Evolutionary conservation across 2,113 vertebrate genomes (phyloP).

Genomic region (Glaucomys volans): DNA sequence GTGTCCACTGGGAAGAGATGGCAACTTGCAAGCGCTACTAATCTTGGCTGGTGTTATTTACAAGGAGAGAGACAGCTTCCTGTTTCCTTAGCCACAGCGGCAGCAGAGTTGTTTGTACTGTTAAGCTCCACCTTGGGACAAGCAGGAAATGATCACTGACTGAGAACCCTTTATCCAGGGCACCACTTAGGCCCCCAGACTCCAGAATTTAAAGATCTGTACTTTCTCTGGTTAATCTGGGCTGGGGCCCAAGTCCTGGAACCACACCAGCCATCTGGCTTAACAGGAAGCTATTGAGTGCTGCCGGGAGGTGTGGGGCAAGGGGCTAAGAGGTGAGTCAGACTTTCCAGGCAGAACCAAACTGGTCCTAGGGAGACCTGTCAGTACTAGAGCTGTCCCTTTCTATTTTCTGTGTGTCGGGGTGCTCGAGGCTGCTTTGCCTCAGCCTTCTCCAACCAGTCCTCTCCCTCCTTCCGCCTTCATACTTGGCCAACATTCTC

Average conservation of each 20-base stretch:
- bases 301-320: neutral
- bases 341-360: constrained; percentile 12
- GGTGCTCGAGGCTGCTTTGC: neutral
- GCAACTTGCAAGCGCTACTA: neutral
- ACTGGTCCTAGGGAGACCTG: neutral
- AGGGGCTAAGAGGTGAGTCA: neutral
- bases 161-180: constrained; percentile 6
- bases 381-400: neutral
- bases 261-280: neutral
- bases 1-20: neutral
- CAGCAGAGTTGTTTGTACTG: constrained; percentile 2
- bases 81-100: constrained; percentile 50
- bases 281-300: neutral
- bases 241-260: neutral
- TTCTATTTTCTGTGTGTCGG: neutral
- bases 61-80: constrained; percentile 54
- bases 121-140: neutral
- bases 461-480: neutral
- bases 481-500: neutral
- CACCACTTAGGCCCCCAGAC: neutral
- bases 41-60: constrained; percentile 62
- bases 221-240: neutral
- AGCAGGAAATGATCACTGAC: neutral
- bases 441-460: neutral
- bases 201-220: neutral